Percentiles rank a stretch among this genome's conserved stretches.
Conservation (phyloP, 1,140 invertebrate species). For the Dendrolimus punctatus region DNA sequence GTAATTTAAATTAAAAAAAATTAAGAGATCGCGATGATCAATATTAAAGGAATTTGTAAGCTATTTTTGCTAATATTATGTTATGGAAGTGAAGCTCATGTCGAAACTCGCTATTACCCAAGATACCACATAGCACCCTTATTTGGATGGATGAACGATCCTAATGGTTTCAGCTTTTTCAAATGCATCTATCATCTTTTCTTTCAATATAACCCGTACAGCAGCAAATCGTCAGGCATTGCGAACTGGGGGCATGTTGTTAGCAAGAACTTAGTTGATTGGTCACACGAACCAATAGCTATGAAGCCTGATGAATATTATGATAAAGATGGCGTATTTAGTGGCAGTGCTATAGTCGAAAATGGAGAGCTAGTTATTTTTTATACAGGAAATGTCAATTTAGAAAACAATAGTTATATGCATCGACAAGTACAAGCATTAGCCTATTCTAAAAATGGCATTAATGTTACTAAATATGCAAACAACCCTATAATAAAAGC, state of each 20-base stretch:
- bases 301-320: conserved; percentile 46
- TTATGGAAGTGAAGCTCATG: conserved; percentile 12
- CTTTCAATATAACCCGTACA: conserved; percentile 52
- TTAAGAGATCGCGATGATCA: no score
- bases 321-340: conserved; percentile 52
- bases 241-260: conserved; percentile 56
- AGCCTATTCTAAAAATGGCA: conserved; percentile 39
- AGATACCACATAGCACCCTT: conserved; percentile 44
- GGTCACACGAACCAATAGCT: conserved; percentile 50
- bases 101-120: conserved; percentile 32
- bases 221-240: conserved; percentile 28
- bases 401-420: conserved; percentile 22
- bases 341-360: conserved; percentile 53
- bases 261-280: conserved; percentile 48
- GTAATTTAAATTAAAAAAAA: no score
- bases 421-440: conserved; percentile 41
- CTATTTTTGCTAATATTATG: conserved; percentile 12
- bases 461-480: conserved; percentile 36
- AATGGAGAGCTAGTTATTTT: conserved; percentile 45
- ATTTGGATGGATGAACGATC: conserved; percentile 63
- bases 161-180: conserved; percentile 54
- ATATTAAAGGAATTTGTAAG: no score
- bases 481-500: conserved; percentile 43
- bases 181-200: conserved; percentile 50
- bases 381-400: conserved; percentile 53